Conservation (phyloP, 1,140 invertebrate species). For the Sminthurides bifidus region DNA sequence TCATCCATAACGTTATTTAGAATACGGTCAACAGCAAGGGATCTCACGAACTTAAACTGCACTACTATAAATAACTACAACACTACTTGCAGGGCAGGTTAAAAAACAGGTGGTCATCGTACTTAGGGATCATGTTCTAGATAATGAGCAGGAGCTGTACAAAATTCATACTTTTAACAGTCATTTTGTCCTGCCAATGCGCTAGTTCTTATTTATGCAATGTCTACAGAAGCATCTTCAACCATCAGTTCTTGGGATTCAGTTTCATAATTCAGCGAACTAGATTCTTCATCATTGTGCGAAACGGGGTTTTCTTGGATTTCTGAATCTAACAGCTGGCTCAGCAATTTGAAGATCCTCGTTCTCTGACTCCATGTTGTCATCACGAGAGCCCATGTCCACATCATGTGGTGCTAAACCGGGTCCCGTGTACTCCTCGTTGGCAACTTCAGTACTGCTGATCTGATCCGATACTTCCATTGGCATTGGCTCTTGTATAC, state of each 20-base stretch:
- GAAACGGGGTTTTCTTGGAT: neutral
- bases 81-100: neutral
- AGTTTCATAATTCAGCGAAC: neutral
- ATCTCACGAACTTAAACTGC: neutral
- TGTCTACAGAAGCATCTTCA: neutral
- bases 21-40: no score
- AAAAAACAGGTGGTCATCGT: neutral
- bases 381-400: no score
- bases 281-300: neutral
- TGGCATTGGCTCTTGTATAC: neutral
- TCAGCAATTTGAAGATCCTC: slow-evolving; percentile 3
- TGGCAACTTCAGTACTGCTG: neutral
- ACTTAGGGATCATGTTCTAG: no score
- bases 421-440: neutral
- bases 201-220: neutral
- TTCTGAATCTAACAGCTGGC: neutral
- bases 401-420: no score
- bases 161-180: neutral
- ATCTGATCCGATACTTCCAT: neutral
- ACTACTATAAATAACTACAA: neutral
- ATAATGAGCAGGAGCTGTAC: neutral
- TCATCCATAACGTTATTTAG: no score
- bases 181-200: neutral
- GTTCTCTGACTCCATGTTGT: no score
- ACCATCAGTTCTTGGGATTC: neutral